A percentile compares a stretch with the other conserved stretches of the same genome.
Conservation (phyloP, 2,113 vertebrate species). For the Nycticebus coucang region DNA sequence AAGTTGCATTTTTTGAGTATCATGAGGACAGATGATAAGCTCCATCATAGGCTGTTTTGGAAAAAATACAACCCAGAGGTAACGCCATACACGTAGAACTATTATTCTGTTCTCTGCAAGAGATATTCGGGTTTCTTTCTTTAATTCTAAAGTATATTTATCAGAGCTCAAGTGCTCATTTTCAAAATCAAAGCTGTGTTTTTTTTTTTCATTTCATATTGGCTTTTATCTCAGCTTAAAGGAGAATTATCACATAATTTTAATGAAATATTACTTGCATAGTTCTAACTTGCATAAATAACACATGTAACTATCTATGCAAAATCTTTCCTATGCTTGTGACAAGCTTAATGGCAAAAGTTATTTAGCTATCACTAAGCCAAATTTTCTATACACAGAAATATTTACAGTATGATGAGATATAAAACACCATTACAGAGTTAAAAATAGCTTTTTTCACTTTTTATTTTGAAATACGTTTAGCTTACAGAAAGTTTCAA, state of each 20-base stretch:
- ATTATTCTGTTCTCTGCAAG: slow-evolving; percentile 44
- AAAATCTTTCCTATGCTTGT: background rate
- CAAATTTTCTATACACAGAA: background rate
- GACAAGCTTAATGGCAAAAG: slow-evolving; percentile 35
- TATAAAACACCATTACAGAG: background rate
- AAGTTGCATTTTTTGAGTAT: slow-evolving; percentile 38
- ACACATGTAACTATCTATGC: background rate
- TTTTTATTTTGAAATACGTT: background rate
- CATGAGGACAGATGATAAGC: slow-evolving; percentile 54
- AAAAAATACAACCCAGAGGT: slow-evolving; percentile 41
- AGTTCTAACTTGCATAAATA: slow-evolving; percentile 19
- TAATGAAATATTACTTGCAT: slow-evolving; percentile 32
- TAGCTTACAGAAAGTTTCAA: background rate
- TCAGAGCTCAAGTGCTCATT: background rate
- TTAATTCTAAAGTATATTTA: slow-evolving; percentile 49
- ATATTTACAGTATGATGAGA: slow-evolving; percentile 27
- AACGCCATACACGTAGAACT: slow-evolving; percentile 19
- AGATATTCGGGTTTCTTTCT: background rate
- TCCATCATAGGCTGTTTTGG: slow-evolving; percentile 37
- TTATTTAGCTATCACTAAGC: background rate
- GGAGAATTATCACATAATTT: slow-evolving; percentile 41
- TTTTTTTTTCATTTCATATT: slow-evolving; percentile 21
- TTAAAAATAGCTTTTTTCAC: slow-evolving; percentile 59
- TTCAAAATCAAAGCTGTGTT: slow-evolving; percentile 7
- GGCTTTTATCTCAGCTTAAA: slow-evolving; percentile 58